Evolutionary conservation across 2,888 invertebrate genomes (phyloP).

Genomic region (Drosophila pullipes): DNA sequence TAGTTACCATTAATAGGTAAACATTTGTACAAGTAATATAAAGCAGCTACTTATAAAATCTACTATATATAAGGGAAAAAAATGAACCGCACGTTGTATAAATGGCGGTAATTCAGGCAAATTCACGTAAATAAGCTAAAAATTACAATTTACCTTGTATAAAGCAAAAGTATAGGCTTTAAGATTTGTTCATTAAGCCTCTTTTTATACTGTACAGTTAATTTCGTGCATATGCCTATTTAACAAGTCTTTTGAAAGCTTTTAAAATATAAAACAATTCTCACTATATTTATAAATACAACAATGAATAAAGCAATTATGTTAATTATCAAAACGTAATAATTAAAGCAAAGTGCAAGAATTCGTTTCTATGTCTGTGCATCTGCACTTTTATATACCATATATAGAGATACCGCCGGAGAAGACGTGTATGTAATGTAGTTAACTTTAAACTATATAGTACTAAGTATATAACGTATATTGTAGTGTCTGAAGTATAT

Average conservation of each 20-base stretch:
- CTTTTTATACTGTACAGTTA: constrained; percentile 57
- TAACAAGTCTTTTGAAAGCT: constrained; percentile 67
- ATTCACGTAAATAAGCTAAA: constrained; percentile 45
- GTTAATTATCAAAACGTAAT: constrained; percentile 29
- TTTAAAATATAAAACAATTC: constrained; percentile 72
- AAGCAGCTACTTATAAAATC: constrained; percentile 69
- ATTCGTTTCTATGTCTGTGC: constrained; percentile 51
- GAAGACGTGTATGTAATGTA: constrained; percentile 56
- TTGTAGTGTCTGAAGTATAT: constrained; percentile 64
- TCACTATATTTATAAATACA: constrained; percentile 66
- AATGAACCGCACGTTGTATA: constrained; percentile 38
- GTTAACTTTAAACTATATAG: constrained; percentile 52
- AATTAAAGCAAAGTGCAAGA: constrained; percentile 24
- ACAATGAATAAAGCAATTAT: constrained; percentile 43
- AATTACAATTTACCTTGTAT: constrained; percentile 60
- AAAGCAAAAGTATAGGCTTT: constrained; percentile 66
- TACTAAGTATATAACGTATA: constrained; percentile 49
- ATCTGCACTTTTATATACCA: constrained; percentile 52
- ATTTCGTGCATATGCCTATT: constrained; percentile 48
- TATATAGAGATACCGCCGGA: constrained; percentile 31
- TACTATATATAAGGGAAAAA: constrained; percentile 51
- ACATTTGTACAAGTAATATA: constrained; percentile 63
- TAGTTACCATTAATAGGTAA: constrained; percentile 55
- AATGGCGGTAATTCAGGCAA: constrained; percentile 45
- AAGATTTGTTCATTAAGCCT: constrained; percentile 44